A percentile compares a stretch with the other conserved stretches of the same genome.
These are phyloP conservation scores for Heteronetta atricapilla DNA, from an alignment of 2,113 vertebrate species.

Conservation along the genomic window DNA sequence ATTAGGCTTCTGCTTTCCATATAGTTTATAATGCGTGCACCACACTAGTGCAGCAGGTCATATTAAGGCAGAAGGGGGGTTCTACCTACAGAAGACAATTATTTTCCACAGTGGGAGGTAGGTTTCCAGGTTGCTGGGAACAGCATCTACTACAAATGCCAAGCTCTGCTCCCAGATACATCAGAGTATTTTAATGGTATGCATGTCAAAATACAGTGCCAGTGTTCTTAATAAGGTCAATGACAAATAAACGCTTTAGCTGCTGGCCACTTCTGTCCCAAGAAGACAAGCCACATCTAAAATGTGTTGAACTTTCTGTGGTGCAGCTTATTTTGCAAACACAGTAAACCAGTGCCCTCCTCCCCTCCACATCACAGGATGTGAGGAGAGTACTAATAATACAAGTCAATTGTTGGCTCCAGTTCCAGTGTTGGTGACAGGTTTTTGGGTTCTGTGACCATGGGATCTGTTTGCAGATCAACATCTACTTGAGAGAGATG, in stretches of 20 bases:
- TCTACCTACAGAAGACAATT: not conserved
- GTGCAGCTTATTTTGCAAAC: not conserved
- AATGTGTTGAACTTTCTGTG: not conserved
- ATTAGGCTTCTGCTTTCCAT: not conserved
- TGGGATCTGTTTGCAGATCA: not conserved
- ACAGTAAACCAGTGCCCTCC: not conserved
- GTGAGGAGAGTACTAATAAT: not conserved
- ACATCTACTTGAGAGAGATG: too few species aligned
- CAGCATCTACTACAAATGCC: not conserved
- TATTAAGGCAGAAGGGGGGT: not conserved
- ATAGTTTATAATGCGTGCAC: not conserved
- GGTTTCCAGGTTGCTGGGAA: not conserved
- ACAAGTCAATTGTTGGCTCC: not conserved
- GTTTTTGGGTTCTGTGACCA: not conserved
- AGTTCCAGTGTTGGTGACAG: not conserved
- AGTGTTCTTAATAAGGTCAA: not conserved
- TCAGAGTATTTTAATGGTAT: not conserved
- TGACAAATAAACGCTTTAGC: not conserved
- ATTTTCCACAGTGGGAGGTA: not conserved
- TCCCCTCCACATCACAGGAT: not conserved
- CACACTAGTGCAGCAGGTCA: not conserved
- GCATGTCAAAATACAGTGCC: not conserved
- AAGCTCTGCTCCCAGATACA: not conserved
- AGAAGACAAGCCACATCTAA: not conserved
- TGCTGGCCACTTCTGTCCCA: not conserved